phyloP scores from a whole-genome alignment of 2,797 vertebrate species.

The Pogonophryne albipinna region DNA sequence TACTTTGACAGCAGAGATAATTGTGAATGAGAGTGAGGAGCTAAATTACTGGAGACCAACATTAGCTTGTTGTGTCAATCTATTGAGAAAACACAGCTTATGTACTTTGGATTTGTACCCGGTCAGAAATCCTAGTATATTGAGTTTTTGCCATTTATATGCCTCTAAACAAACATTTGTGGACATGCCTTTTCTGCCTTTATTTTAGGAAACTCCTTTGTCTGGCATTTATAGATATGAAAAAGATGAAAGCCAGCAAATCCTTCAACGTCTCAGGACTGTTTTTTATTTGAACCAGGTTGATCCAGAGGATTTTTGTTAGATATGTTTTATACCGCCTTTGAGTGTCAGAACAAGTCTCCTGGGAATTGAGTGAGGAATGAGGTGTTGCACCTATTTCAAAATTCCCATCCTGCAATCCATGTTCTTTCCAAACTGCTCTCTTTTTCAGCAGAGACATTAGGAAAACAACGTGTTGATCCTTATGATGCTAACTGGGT shows the following conservation, averaged over 20 bases:
- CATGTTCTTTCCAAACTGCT: constrained; percentile 7
- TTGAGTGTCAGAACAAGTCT: constrained; percentile 33
- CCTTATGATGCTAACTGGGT: neutral
- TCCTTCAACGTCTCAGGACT: constrained; percentile 1
- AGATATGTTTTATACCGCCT: constrained; percentile 18
- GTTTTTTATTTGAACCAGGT: constrained; percentile 24
- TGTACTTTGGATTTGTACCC: neutral
- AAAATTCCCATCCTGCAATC: constrained; percentile 18
- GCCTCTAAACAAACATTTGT: neutral
- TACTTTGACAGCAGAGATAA: neutral
- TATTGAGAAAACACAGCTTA: neutral
- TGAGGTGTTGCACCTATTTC: constrained; percentile 46
- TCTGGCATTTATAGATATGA: neutral
- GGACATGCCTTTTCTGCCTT: neutral
- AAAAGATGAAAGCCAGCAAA: neutral
- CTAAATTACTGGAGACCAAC: constrained; percentile 1
- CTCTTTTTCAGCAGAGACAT: constrained; percentile 23
- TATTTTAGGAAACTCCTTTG: neutral
- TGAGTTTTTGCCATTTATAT: neutral
- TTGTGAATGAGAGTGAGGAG: neutral
- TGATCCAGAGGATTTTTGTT: constrained; percentile 9
- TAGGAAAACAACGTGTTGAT: constrained; percentile 15
- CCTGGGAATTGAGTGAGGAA: constrained; percentile 34
- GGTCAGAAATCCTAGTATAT: neutral
- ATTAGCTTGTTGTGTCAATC: neutral